Evolutionary conservation across 2,888 invertebrate species (phyloP), one percentile per base, ranked within the genome.

Genomic region (Amiota communis): DNA sequence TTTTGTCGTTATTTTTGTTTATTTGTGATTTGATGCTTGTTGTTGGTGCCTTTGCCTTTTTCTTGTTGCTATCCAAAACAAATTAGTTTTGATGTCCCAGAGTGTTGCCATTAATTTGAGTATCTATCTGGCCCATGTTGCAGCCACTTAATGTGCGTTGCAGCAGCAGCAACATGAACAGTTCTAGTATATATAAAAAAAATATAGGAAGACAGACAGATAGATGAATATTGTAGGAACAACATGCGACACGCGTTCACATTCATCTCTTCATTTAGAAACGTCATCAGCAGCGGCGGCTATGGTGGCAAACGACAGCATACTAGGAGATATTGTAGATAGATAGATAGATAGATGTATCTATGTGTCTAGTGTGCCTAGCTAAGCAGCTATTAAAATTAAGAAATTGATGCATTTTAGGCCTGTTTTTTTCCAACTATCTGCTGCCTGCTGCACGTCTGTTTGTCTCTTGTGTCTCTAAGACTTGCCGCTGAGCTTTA

Each of bases 51-150:
- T 53, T 53, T 53, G 1, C n/a, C n/a, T 53, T 12, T 10, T 10
- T 12, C 53, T 53, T 13, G 23, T 63, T 36, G 63, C 63, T 46
- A 74, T 73, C 74, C 74, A 77, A 79, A 80, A 87, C 86, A 86
- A 84, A 87, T 86, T 86, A 83, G 77, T 81, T 85, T 74, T 84
- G 86, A 86, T 86, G 84, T 79, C 79, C 79, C 79, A 78, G 81
- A 82, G 79, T 85, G 77, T 80, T 83, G 80, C 80, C 84, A 87
- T 87, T 82, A 87, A 82, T 87, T 85, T 82, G 71, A 70, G n/a
- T 20, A 36, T 63, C 53, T 56, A n/a, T 20, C 23, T 59, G 51
- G 36, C 36, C 36, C 36, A 63, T 36, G n/a, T 53, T 79, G 79
- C 77, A 83, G 86, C 83, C 80, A 80, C 78, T 86, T 80, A 72